Conservation (phyloP, 2,888 invertebrate species). For the Apomyelois bistriatella region DNA sequence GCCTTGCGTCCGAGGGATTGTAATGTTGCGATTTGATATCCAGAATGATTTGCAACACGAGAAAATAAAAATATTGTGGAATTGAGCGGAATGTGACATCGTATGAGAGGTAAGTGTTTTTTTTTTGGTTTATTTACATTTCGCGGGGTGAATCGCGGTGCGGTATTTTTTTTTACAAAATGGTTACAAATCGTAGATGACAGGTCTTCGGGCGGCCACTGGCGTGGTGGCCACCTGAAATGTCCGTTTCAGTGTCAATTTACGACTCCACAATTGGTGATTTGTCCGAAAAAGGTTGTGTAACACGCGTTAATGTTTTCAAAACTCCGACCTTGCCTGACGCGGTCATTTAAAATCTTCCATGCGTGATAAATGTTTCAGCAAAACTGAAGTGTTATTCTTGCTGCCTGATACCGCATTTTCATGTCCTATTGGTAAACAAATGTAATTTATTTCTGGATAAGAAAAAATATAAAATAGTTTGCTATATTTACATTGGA, state of each 20-base stretch:
- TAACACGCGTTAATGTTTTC: slow-evolving; percentile 58
- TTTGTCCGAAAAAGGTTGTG: slow-evolving; percentile 52
- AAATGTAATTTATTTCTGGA: not conserved
- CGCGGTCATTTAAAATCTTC: slow-evolving; percentile 38
- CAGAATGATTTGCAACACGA: slow-evolving; percentile 73
- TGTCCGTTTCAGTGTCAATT: slow-evolving; percentile 28
- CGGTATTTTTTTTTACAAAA: slow-evolving; percentile 57
- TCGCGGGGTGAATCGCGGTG: slow-evolving; percentile 48
- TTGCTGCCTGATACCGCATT: not conserved
- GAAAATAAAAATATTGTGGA: slow-evolving; percentile 69
- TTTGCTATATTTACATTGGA: too few species aligned
- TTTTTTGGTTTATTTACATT: slow-evolving; percentile 74
- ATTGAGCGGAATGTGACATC: slow-evolving; percentile 80
- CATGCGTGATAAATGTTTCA: slow-evolving; percentile 21
- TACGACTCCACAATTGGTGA: slow-evolving; percentile 27
- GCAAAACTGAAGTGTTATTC: not conserved
- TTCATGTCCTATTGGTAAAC: slow-evolving; percentile 1
- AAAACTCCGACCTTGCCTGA: slow-evolving; percentile 43
- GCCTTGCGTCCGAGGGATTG: slow-evolving; percentile 73
- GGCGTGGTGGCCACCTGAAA: slow-evolving; percentile 39
- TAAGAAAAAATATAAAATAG: not conserved
- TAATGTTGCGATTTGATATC: slow-evolving; percentile 73
- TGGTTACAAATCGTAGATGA: slow-evolving; percentile 61
- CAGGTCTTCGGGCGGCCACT: slow-evolving; percentile 51
- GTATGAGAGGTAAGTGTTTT: slow-evolving; percentile 74